Evolutionary conservation across 1,140 invertebrate species (phyloP), one percentile per base, ranked within the genome.

Genomic region (Mercenaria mercenaria): DNA sequence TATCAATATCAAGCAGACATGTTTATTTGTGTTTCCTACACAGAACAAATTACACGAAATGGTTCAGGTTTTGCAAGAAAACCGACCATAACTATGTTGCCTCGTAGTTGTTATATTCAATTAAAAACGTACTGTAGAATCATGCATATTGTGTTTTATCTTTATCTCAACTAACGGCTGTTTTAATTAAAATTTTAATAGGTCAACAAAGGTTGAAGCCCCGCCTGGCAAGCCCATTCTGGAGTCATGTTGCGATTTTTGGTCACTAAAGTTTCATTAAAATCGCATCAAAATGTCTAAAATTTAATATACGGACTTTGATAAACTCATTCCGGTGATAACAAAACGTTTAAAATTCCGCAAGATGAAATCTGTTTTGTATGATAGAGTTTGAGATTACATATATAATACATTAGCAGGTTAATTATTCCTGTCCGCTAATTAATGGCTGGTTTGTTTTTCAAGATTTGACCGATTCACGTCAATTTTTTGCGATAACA

Each of bases 281-380:
- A 39, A 29, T 20, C 34, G 18, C 67, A 32, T 79, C n/a, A 79
- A 79, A 8, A 29, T 79, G 74, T 50, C 74, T 20, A 79, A 47
- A 50, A 79, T 79, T 79, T 79, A 56, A 79, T 47, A 47, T 50
- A 79, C 43, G 26, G 74, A 32, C 50, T 79, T 56, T 13, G n/a
- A 47, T 50, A 79, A 32, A 8, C 23, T 79, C 41, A 56, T 79
- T 56, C 23, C 10, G 29, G 41, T 79, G 74, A 79, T 79, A 79
- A 79, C 74, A 79, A 52, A 79, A 2, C 23, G 8, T 4, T 79
- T 47, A 79, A 79, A 29, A 79, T 79, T 79, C 43, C 50, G 23
- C 41, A 32, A 29, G 23, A 56, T 47, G 74, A 79, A 29, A 32
- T 26, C 4, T 34, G 26, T 50, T 56, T 56, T 50, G 41, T 79